Percentiles rank a stretch among this genome's conserved stretches.
phyloP scores from a whole-genome alignment of 2,797 vertebrate genomes.

The Knipowitschia caucasica region DNA sequence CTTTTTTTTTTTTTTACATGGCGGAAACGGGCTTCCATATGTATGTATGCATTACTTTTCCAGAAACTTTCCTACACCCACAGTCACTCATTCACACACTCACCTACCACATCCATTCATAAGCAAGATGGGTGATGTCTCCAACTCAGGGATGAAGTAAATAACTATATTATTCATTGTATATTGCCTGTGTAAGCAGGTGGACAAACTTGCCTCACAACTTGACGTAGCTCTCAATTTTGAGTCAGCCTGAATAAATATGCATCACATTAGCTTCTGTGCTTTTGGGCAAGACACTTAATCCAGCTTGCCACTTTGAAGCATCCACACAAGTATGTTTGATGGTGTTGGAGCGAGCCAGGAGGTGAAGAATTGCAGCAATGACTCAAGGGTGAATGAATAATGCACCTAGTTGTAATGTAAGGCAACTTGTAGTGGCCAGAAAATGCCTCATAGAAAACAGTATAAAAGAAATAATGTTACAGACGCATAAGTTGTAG shows the following conservation, averaged over 20 bases:
- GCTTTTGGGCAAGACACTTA: conserved; percentile 3
- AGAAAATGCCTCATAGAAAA: neutral
- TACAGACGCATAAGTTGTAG: neutral
- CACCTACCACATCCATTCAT: neutral
- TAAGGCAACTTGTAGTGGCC: neutral
- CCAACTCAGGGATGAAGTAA: neutral
- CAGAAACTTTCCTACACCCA: too few species aligned
- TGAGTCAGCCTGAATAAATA: neutral
- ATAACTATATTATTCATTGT: neutral
- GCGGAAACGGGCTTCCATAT: too few species aligned
- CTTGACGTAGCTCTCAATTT: neutral
- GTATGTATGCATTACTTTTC: too few species aligned
- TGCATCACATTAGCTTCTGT: neutral
- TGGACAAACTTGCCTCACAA: neutral
- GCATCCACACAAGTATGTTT: neutral
- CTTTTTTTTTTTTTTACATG: too few species aligned
- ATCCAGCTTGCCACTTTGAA: neutral
- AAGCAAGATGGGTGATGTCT: neutral
- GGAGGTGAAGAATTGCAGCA: neutral
- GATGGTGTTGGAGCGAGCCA: neutral
- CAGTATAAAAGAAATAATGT: neutral
- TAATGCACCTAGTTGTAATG: neutral
- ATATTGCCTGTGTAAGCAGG: neutral
- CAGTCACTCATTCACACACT: too few species aligned
- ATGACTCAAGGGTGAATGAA: conserved; percentile 1